Base-by-base conservation (phyloP, 2,113 vertebrate genomes). In the Pterocles burchelli region DNA sequence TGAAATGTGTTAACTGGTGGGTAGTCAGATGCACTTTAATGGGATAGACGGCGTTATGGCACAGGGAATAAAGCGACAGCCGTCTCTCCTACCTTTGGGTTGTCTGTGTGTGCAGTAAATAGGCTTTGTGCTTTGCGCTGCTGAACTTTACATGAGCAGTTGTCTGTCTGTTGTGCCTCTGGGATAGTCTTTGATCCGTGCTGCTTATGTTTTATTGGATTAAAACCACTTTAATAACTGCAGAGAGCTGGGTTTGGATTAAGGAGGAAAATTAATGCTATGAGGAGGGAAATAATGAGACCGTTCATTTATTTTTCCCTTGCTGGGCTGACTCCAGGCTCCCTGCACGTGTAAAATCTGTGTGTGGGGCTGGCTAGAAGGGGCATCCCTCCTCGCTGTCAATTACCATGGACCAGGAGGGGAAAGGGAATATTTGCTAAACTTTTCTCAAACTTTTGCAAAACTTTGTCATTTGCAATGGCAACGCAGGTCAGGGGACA, bases 161-260 rank as follows among this genome's bases (percentile, higher is more conserved):
- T 41, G 72, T 66, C 72, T 67, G 74, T 7, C 10, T 52, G 7
- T 70, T 29, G 85, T 20, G 93, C 92, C 96, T 29, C 78, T 52
- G 95, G 94, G 90, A 82, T 72, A n/a, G 66, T 57, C 96, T 97
- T 92, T 96, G 96, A 96, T 96, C 96, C 93, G 33, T 24, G 75
- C 91, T 89, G 90, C 58, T 90, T 59, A 7, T 82, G 94, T 86
- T 86, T 88, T 76, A 89, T 96, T 95, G 94, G 88, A 93, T 95
- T 96, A 97, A 83, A 92, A 49, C 36, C 7, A 31, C 78, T 94
- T 91, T 92, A 91, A 90, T 93, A 80, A 89, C 67, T 73, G 77
- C 31, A 20, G 74, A 76, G 29, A 68, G 82, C 79, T 63, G 43
- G 67, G 87, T 24, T 79, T 57, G 94, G 70, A 72, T 91, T 85